Conservation (phyloP, 2,888 invertebrate species). For the Laspeyria flexula region DNA sequence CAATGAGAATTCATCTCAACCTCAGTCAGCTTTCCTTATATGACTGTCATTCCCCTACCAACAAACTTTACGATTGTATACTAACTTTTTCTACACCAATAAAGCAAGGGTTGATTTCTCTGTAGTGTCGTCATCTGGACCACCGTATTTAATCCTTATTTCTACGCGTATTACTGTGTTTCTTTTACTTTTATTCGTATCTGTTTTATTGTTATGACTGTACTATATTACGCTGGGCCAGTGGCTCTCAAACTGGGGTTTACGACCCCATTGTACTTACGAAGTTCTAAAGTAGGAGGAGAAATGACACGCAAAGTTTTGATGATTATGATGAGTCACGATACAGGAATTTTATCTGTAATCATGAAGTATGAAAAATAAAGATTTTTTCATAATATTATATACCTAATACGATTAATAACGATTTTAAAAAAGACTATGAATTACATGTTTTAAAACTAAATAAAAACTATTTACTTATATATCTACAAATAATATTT, state of each 20-base stretch:
- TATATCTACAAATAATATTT: no score
- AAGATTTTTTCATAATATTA: no score
- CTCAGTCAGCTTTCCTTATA: neutral
- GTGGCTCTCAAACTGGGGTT: conserved; percentile 1
- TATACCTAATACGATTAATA: no score
- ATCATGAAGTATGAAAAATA: no score
- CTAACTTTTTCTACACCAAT: neutral
- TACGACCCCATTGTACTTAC: neutral
- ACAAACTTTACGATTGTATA: neutral
- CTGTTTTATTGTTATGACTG: conserved; percentile 9
- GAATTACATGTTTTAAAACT: no score
- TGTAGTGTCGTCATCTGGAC: neutral
- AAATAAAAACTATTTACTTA: no score
- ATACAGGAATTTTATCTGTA: no score
- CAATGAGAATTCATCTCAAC: neutral
- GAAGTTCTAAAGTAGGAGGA: neutral
- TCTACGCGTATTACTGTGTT: conserved; percentile 2
- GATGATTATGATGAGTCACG: no score
- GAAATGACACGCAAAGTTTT: no score
- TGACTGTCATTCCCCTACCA: neutral
- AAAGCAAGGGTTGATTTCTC: conserved; percentile 10
- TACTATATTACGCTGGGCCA: conserved; percentile 1
- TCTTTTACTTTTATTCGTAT: conserved; percentile 10
- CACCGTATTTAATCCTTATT: conserved; percentile 7
- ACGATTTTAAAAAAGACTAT: no score